Conservation (phyloP, 2,888 invertebrate genomes). For the Meta bourneti region DNA sequence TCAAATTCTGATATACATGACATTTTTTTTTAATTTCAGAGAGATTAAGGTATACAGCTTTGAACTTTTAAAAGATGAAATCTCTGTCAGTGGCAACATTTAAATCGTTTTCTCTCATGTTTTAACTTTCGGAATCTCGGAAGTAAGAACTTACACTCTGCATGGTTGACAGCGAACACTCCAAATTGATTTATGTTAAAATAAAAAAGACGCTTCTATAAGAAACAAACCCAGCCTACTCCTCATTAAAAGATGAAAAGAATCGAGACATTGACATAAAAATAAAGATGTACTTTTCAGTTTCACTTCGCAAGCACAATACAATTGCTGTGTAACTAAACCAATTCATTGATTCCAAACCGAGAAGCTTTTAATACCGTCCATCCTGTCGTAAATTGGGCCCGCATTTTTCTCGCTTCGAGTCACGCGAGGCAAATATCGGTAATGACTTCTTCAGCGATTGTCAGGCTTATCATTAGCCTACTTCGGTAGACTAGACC, state of each 20-base stretch:
- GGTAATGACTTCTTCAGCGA: slow-evolving; percentile 7
- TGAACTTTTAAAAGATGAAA: no score
- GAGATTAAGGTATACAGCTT: no score
- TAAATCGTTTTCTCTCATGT: no score
- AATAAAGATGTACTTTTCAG: background rate
- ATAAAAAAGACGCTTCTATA: no score
- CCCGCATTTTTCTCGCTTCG: background rate
- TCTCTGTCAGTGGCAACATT: no score
- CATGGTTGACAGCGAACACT: background rate
- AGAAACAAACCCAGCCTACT: background rate
- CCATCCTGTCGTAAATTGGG: background rate
- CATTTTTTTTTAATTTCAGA: no score
- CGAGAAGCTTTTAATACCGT: background rate
- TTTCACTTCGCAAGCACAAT: background rate
- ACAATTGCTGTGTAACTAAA: background rate
- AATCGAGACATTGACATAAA: background rate
- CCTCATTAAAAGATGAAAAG: background rate
- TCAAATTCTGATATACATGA: no score
- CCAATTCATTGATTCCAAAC: background rate
- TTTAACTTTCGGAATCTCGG: no score
- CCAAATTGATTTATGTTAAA: background rate
- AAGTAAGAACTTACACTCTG: no score
- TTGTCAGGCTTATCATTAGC: slow-evolving; percentile 7
- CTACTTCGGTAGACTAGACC: background rate
- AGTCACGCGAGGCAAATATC: slow-evolving; percentile 20